Base-by-base conservation (phyloP, 2,797 vertebrate species). In the Typhlichthys eigenmanni region DNA sequence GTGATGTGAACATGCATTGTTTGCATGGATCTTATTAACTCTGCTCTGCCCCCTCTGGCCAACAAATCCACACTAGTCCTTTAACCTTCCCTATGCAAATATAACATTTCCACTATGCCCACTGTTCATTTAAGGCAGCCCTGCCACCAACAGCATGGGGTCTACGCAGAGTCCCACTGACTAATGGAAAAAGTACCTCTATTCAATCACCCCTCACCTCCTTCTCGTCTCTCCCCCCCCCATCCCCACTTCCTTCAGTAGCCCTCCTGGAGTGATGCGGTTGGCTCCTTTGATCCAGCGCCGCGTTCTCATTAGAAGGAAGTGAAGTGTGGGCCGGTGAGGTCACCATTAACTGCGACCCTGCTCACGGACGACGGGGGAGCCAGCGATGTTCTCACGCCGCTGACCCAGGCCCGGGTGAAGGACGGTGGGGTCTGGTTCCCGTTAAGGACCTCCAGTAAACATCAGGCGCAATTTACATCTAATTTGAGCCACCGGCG, bases 221-320 rank as follows among this genome's bases (percentile, higher is more conserved):
- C 73, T 48, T 76, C 81, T 57, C 57, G 46, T 72, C 76, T 56
- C 63, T 72, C 60, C 74, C 74, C 71, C 85, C 81, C 85, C 69
- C 75, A 79, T 82, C 79, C 83, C 91, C 91, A 93, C 93, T 93
- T 94, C 88, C 92, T 88, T 90, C 91, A 88, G 94, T 92, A 93
- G 95, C 94, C 92, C 94, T 93, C 95, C 95, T 81, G 93, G 94
- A 92, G 95, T 90, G 94, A 90, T 91, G 91, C 90, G 84, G 92
- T 93, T 93, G 89, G 91, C 83, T 88, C 87, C 94, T 94, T 98
- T 99, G 95, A 99, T 96, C 95, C 95, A 85, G 84, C 88, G 87
- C 94, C 93, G 92, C 80, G 86, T 92, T 93, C 93, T 98, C 98
- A 98, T 98, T 99, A 96, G 96, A 95, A 96, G 94, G 95, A 96